Base-by-base conservation (phyloP, 2,797 vertebrate genomes). In the Heliangelus exortis region DNA sequence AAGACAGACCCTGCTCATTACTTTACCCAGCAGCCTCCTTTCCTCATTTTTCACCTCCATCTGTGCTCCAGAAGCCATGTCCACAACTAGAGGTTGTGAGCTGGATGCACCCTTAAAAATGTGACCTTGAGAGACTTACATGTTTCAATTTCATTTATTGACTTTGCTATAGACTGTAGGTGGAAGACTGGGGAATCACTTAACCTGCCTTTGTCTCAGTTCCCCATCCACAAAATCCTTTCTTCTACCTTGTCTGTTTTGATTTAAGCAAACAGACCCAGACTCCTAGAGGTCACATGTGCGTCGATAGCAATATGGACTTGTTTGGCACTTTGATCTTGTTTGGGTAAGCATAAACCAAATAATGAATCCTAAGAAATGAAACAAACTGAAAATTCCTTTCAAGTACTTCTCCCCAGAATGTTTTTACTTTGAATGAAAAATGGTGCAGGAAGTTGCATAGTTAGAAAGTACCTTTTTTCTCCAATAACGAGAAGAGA, bases 171-270 rank as follows among this genome's bases (percentile, higher is more conserved):
- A 68, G 69, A 34, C 36, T 34, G 33, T 74, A 41, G 12, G 18
- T 65, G 23, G 55, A 91, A 63, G 18, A 31, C 50, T 23, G 41
- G 23, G 59, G 41, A 77, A 89, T 59, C 34, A 45, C 48, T 93
- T 77, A 89, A 22, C 28, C 25, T 76, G 57, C 57, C 43, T 95
- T 76, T 71, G 33, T 87, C 31, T 80, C 45, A 41, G 61, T 23
- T 85, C 33, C 29, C 31, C 14, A 57, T 16, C 69, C 74, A 67
- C 50, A 77, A 84, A 85, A 33, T 67, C 45, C 50, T 77, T 77
- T 82, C n/a, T 74, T 89, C 51, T 84, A 74, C 62, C 54, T 89
- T 74, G 50, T 89, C 85, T 90, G 48, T 74, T 95, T 88, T 83
- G 73, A 87, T 93, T 93, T 80, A 85, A 91, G 41, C 22, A 66